A percentile compares a stretch with the other conserved stretches of the same genome.
These are phyloP conservation scores for Auanema sp. DNA, from an alignment of 2,888 invertebrate genomes.

Conservation along the genomic window DNA sequence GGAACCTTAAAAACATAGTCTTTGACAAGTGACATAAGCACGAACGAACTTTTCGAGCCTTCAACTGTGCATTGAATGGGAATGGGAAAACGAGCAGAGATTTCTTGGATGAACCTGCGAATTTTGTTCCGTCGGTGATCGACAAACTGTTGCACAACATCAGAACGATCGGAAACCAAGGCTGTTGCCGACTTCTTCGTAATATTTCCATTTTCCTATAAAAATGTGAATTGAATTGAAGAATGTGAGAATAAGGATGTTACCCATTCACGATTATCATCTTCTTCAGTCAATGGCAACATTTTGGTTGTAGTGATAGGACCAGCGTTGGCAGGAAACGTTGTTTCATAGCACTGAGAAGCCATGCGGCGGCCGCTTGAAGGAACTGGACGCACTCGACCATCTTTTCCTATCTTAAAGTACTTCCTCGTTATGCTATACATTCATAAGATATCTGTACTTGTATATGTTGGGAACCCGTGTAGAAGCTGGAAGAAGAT, in stretches of 20 bases:
- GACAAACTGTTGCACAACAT: conserved; percentile 85
- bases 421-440: too few species aligned
- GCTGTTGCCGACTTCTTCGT: not conserved
- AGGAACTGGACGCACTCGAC: conserved; percentile 46
- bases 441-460: too few species aligned
- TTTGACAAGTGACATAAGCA: not conserved
- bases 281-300: conserved; percentile 35
- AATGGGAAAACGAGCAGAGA: conserved; percentile 81
- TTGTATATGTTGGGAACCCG: too few species aligned
- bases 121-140: conserved; percentile 91
- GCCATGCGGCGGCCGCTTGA: conserved; percentile 26
- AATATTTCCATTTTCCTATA: not conserved
- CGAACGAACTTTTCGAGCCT: conserved; percentile 68
- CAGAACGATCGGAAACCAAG: conserved; percentile 49
- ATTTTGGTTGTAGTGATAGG: conserved; percentile 43
- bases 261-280: conserved; percentile 16
- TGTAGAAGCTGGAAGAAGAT: too few species aligned
- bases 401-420: conserved; percentile 47
- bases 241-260: not conserved
- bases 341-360: conserved; percentile 36
- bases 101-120: conserved; percentile 84
- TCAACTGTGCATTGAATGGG: conserved; percentile 91
- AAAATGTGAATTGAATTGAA: not conserved
- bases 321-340: conserved; percentile 38
- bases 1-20: conserved; percentile 65